Evolutionary conservation across 2,888 invertebrate genomes (phyloP), one percentile per base, ranked within the genome.

Genomic region (Tetranychus piercei): DNA sequence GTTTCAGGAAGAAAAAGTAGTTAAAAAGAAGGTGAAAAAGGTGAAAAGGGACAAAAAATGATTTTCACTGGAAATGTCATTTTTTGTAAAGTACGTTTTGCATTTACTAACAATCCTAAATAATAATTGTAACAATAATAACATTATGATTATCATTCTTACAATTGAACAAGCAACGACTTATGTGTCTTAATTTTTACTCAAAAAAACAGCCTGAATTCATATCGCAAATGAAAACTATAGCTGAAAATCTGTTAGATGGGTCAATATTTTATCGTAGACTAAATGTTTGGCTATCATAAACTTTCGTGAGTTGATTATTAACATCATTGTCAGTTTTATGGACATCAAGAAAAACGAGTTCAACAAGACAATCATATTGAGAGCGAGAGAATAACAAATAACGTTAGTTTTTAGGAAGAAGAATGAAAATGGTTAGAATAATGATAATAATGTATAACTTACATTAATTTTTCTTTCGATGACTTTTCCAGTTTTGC

Each of bases 401-500:
- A 34, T 34, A 34, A 34, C 34, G n/a, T n/a, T n/a, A n/a, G n/a
- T n/a, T n/a, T 34, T 34, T 34, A 34, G 34, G 34, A 55, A 55
- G 55, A 55, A 55, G 55, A 55, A 15, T 55, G 55, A 15, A 55
- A 55, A 55, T 55, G 9, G 15, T 9, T 5, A 15, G 15, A 55
- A 15, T 55, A 55, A 55, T 34, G 55, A 15, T 55, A 15, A 55
- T 4, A 1, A 65, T 65, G 65, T 4, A 65, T 4, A 69, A 70
- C 74, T 44, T 74, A 74, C 74, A 44, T 7, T n/a, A 75, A 20
- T n/a, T 75, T 72, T 34, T 73, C 43, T n/a, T 73, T 66, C 11
- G 75, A 43, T 11, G 88, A 88, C 77, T 87, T 87, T 81, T 94
- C 94, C 81, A 93, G 86, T 76, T 88, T 87, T 1, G 88, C 87